A percentile compares a stretch with the other conserved stretches of the same genome.
Evolutionary conservation across 2,888 invertebrate species (phyloP).

Genomic region (Digitonthophagus gazella): DNA sequence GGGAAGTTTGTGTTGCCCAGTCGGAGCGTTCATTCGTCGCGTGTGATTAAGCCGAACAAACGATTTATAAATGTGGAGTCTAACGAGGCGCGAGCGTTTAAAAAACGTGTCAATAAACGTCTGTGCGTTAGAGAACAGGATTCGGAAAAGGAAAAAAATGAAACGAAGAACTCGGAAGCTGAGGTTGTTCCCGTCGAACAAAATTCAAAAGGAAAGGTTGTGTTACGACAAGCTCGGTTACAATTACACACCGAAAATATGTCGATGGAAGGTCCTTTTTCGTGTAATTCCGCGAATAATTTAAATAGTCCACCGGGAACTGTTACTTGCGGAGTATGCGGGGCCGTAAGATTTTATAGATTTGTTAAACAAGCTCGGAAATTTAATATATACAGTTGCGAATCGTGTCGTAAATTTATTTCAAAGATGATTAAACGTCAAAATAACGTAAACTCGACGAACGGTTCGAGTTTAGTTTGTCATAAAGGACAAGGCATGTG

Average conservation of each 20-base stretch:
- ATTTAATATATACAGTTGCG: slow-evolving; percentile 82
- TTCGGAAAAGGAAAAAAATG: slow-evolving; percentile 51
- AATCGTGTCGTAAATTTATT: slow-evolving; percentile 83
- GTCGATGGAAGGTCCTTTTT: slow-evolving; percentile 66
- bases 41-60: slow-evolving; percentile 87
- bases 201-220: slow-evolving; percentile 61
- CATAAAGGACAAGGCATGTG: slow-evolving; percentile 71
- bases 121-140: slow-evolving; percentile 28
- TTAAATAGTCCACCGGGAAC: slow-evolving; percentile 59
- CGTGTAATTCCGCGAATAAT: slow-evolving; percentile 51
- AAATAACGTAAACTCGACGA: slow-evolving; percentile 31
- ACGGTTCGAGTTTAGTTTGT: slow-evolving; percentile 58
- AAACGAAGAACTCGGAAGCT: slow-evolving; percentile 47
- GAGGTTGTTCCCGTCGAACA: slow-evolving; percentile 31
- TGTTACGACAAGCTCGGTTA: slow-evolving; percentile 66
- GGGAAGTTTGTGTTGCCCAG: slow-evolving; percentile 75
- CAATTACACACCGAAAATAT: slow-evolving; percentile 56
- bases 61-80: slow-evolving; percentile 68
- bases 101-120: slow-evolving; percentile 44
- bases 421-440: slow-evolving; percentile 75
- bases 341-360: slow-evolving; percentile 71
- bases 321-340: slow-evolving; percentile 77
- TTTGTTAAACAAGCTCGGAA: slow-evolving; percentile 78
- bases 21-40: slow-evolving; percentile 79
- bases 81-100: slow-evolving; percentile 45